phyloP scores from a whole-genome alignment of 2,113 vertebrate species.

The Sciurus niger region DNA sequence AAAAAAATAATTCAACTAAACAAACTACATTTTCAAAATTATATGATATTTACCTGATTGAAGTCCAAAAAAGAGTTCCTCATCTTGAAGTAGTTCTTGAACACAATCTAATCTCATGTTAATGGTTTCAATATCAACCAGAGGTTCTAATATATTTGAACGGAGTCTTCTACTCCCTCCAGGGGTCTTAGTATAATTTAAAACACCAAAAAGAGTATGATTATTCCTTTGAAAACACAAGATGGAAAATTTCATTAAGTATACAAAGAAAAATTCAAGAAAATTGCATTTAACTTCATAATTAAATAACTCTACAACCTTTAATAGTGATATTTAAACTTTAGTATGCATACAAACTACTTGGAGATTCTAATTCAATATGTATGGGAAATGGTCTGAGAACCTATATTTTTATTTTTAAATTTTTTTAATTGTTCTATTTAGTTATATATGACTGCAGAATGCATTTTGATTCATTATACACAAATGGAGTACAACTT shows the following conservation, averaged over 20 bases:
- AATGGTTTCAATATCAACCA: slow-evolving; percentile 94
- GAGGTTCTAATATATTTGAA: slow-evolving; percentile 96
- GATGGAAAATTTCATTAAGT: slow-evolving; percentile 39
- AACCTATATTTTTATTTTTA: background rate
- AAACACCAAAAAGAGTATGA: slow-evolving; percentile 95
- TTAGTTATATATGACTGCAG: no score
- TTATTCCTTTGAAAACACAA: slow-evolving; percentile 90
- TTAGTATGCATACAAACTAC: slow-evolving; percentile 27
- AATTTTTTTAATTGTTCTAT: no score
- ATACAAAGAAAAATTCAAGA: slow-evolving; percentile 61
- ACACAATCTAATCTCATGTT: slow-evolving; percentile 95
- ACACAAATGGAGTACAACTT: no score
- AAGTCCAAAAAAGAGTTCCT: slow-evolving; percentile 96
- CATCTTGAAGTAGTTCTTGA: slow-evolving; percentile 95
- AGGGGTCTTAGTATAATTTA: slow-evolving; percentile 97
- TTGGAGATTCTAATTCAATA: slow-evolving; percentile 31
- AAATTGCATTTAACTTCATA: slow-evolving; percentile 30
- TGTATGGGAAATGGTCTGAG: background rate
- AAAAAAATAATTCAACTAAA: background rate
- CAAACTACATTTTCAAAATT: slow-evolving; percentile 27
- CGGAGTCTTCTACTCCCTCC: slow-evolving; percentile 96
- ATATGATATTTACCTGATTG: slow-evolving; percentile 91
- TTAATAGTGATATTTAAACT: background rate
- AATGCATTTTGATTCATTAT: no score
- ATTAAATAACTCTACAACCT: slow-evolving; percentile 42